Evolutionary conservation across 2,113 vertebrate species (phyloP).

Genomic region (Coregonus clupeaformis): DNA sequence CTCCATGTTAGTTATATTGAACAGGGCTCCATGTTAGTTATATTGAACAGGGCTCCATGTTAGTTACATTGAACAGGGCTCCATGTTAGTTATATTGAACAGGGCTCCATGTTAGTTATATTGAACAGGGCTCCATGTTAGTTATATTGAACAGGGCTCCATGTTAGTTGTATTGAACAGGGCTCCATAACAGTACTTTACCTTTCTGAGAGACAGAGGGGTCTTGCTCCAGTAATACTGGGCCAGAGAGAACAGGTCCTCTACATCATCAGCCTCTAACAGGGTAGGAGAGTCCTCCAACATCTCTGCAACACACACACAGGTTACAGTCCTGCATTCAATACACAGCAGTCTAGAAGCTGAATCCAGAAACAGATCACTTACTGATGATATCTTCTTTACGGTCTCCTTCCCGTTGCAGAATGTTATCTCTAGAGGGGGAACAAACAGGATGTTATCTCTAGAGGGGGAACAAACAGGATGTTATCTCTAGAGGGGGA

Average conservation of each 20-base stretch:
- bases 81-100: no score
- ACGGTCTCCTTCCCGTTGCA: conserved; percentile 79
- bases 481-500: no score
- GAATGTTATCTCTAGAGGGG: conserved; percentile 84
- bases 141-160: no score
- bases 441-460: neutral
- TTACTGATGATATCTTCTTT: conserved; percentile 92
- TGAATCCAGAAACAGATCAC: conserved; percentile 51
- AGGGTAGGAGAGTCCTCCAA: conserved; percentile 86
- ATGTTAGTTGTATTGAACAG: no score
- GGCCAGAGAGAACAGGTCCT: conserved; percentile 94
- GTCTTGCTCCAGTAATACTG: conserved; percentile 98
- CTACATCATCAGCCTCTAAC: conserved; percentile 88
- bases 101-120: no score
- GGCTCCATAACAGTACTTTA: conserved; percentile 45
- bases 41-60: no score
- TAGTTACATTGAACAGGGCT: no score
- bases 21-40: no score
- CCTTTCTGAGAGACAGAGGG: conserved; percentile 95
- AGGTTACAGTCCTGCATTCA: neutral
- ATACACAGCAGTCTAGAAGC: neutral
- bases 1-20: no score
- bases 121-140: no score
- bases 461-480: no score
- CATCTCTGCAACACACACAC: conserved; percentile 72